Base-by-base conservation (phyloP, 2,888 invertebrate genomes). In the Mellilla xanthometata region DNA sequence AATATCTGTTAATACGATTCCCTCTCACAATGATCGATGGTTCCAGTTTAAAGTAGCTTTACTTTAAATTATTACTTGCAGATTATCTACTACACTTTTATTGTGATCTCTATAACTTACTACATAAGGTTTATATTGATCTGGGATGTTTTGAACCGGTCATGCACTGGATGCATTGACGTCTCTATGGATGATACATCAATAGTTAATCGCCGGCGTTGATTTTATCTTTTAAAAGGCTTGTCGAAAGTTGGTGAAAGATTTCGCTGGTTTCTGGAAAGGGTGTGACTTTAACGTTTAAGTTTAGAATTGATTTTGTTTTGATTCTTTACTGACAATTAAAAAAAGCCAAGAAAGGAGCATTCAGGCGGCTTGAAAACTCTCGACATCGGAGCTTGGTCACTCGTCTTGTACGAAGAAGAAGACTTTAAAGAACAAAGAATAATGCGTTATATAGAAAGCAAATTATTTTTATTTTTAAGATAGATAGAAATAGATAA, bases 131-230 rank as follows among this genome's bases (percentile, higher is more conserved):
- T 41, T 22, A 51, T 28, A 15, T 7, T 24, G 32, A 19, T 8
- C 12, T 12, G 6, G 7, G 2, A 13, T 24, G 19, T 24, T 24
- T 22, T 45, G 62, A 60, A 3, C 23, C 9, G 8, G 9, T 12
- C 65, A 56, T 60, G 61, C 56, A 52, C 62, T 63, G 60, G 55
- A 57, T 56, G 43, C 46, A 52, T 55, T 68, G 75, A 76, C 76
- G 73, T 68, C 65, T 76, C 72, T 73, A 77, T 78, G 67, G 71
- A 74, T 76, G 72, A 76, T 75, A 64, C 66, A 64, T 70, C 68
- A 62, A 63, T 66, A 60, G 57, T 58, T 57, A 62, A 63, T 56
- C 51, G 52, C 39, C 36, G 51, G 56, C 42, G 52, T 39, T 43
- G 55, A 52, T 57, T 62, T 62, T 60, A 60, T 65, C 59, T 56